Conservation (phyloP, 2,888 invertebrate genomes). For the Aradus depressus region DNA sequence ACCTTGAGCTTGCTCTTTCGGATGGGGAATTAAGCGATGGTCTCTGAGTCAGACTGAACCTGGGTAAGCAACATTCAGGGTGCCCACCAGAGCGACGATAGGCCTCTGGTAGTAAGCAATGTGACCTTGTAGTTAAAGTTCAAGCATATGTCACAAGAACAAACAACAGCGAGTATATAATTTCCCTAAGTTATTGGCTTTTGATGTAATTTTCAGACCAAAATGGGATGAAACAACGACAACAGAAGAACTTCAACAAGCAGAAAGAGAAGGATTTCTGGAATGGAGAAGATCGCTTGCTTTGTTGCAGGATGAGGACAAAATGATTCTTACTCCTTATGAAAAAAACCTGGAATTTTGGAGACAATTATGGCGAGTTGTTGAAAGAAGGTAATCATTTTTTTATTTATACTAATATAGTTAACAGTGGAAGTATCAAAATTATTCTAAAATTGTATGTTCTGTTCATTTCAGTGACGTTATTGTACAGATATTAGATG, state of each 20-base stretch:
- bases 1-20: too few relatives aligned
- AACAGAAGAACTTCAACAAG: constrained; percentile 63
- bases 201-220: constrained; percentile 48
- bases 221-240: constrained; percentile 63
- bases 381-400: constrained; percentile 57
- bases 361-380: constrained; percentile 96
- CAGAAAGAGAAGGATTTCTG: constrained; percentile 74
- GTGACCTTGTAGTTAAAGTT: too few relatives aligned
- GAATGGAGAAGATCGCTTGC: constrained; percentile 83
- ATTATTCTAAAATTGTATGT: constrained; percentile 1
- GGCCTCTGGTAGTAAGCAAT: too few relatives aligned
- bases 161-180: neutral
- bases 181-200: neutral
- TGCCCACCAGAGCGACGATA: too few relatives aligned
- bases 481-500: constrained; percentile 89
- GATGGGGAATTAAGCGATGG: too few relatives aligned
- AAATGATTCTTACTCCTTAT: constrained; percentile 83
- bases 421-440: neutral
- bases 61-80: too few relatives aligned
- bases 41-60: too few relatives aligned
- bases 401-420: neutral
- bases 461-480: constrained; percentile 56
- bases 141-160: too few relatives aligned
- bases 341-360: constrained; percentile 97
- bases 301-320: constrained; percentile 62